Base-by-base conservation (phyloP, 2,888 invertebrate genomes). In the Diabrotica balteata region DNA sequence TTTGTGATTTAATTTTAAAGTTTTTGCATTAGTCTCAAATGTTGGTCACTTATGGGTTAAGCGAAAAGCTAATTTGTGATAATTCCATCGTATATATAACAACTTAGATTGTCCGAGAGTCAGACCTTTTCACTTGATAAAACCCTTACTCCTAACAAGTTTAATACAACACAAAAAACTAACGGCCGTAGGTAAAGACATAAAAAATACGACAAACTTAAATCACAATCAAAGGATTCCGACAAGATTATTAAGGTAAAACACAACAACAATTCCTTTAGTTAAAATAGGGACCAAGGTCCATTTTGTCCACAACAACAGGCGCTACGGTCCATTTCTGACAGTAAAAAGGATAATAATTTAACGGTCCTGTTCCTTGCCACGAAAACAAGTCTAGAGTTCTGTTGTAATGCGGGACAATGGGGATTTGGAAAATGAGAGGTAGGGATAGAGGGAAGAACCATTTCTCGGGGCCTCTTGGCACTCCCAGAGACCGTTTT, bases 331-430 rank as follows among this genome's bases (percentile, higher is more conserved):
- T 50, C 57, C 50, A 57, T 63, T 57, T 51, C 63, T 57, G 57
- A 57, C 57, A 63, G 44, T 55, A 8, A 50, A 55, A 57, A 63
- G 57, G 57, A 63, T 63, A 63, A 63, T 63, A 63, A 57, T 63
- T 63, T 63, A 63, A 63, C 57, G 51, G 55, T 49, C 43, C 63
- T 63, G 47, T 50, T 63, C 57, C 44, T 63, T 44, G 44, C 50
- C n/a, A 53, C 32, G 22, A 63, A 63, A 63, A 63, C 55, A 50
- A 55, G 57, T 63, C 47, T 50, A 10, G 43, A 17, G 42, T 55
- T 45, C 57, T 57, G 63, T 32, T 63, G 57, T 63, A 57, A 63
- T 43, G 50, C 50, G 45, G 63, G 49, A 63, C 63, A 63, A 63
- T 63, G 17, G 63, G 9, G 47, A 10, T 59, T 47, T 46, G 11